phyloP scores from a whole-genome alignment of 2,113 vertebrate genomes.

The Hemiprocne comata region DNA sequence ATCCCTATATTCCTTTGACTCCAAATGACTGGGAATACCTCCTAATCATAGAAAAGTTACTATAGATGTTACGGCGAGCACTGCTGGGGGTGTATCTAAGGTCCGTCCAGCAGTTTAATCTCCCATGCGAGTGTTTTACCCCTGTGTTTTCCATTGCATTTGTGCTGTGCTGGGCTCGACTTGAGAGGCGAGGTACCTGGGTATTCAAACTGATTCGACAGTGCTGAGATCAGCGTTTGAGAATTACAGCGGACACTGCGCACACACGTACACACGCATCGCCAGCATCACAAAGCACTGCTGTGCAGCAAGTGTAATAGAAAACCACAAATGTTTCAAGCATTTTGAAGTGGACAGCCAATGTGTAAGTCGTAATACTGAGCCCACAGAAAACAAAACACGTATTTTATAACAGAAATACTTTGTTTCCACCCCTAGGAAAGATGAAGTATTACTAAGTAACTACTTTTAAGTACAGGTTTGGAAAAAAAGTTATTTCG shows the following conservation, averaged over 20 bases:
- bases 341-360: not conserved
- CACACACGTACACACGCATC: not conserved
- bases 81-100: not conserved
- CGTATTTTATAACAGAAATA: not conserved
- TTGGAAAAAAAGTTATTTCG: not conserved
- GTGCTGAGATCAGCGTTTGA: not conserved
- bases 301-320: not conserved
- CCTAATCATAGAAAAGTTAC: not conserved
- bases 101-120: not conserved
- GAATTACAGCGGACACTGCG: not conserved
- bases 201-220: not conserved
- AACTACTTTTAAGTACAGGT: not conserved
- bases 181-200: not conserved
- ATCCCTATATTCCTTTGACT: not conserved
- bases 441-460: not conserved
- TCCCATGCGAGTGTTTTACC: not conserved
- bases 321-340: not conserved
- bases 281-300: not conserved
- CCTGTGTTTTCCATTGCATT: not conserved
- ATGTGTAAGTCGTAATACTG: not conserved
- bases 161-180: not conserved
- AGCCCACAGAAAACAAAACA: not conserved
- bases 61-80: not conserved
- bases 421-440: not conserved
- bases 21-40: not conserved